These are phyloP conservation scores for Zoanthus sociatus DNA, from an alignment of 92 coral and sea anemone species.

Conservation along the genomic window DNA sequence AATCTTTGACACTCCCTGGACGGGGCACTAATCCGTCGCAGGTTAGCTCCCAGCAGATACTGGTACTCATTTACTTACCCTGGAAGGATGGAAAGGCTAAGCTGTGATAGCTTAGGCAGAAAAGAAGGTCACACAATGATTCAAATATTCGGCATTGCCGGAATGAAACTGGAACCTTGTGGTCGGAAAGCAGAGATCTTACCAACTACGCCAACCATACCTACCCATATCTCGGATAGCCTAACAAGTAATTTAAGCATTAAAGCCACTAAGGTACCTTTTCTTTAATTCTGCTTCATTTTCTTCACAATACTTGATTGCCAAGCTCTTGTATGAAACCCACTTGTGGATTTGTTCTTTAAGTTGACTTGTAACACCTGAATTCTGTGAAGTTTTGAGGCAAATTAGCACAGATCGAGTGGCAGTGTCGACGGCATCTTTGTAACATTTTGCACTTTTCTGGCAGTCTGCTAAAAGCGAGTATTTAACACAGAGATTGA, in stretches of 20 bases:
- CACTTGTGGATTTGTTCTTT: conserved; percentile 27
- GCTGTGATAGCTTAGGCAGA: too few species aligned
- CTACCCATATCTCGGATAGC: too few species aligned
- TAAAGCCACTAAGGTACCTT: conserved; percentile 28
- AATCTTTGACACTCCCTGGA: too few species aligned
- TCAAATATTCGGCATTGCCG: too few species aligned
- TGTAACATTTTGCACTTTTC: conserved; percentile 64
- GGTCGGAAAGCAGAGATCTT: too few species aligned
- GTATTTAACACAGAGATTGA: conserved; percentile 77
- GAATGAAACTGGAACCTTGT: too few species aligned
- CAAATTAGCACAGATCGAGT: conserved; percentile 1
- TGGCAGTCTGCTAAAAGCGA: conserved; percentile 81
- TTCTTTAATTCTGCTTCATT: conserved; percentile 44
- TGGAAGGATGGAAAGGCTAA: too few species aligned
- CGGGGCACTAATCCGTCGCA: too few species aligned
- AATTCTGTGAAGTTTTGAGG: background rate
- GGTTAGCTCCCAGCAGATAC: too few species aligned
- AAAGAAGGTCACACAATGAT: too few species aligned
- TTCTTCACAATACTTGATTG: conserved; percentile 34
- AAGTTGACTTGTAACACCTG: background rate
- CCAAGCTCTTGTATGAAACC: conserved; percentile 29
- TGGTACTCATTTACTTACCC: too few species aligned
- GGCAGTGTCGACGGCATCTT: conserved; percentile 64
- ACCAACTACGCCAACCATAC: too few species aligned
- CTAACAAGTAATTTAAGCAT: background rate